These are phyloP conservation scores for Diplogasteroides magnus DNA, from an alignment of 1,140 invertebrate species.

Conservation along the genomic window DNA sequence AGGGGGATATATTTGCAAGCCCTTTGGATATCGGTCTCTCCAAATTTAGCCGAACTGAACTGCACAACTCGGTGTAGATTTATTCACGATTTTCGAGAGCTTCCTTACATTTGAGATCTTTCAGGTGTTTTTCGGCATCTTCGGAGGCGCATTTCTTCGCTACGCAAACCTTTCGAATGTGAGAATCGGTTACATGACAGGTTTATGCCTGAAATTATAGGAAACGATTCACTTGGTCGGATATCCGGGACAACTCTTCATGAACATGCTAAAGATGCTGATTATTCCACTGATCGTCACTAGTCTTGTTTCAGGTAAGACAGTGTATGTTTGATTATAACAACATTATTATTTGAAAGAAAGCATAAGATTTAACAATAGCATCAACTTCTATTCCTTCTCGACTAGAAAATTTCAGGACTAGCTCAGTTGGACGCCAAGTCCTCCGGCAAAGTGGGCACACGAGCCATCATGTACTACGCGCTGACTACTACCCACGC, in stretches of 20 bases:
- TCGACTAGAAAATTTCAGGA: conserved; percentile 28
- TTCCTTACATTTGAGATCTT: neutral
- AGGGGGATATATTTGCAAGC: too few species aligned
- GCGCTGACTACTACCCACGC: conserved; percentile 59
- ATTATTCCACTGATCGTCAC: conserved; percentile 61
- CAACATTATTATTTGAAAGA: too few species aligned
- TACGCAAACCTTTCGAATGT: neutral
- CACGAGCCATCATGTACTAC: conserved; percentile 59
- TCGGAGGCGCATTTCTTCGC: neutral
- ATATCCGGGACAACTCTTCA: conserved; percentile 61
- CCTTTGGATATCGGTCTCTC: neutral
- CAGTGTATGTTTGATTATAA: neutral
- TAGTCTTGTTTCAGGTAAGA: conserved; percentile 55
- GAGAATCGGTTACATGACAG: neutral
- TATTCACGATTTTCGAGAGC: neutral
- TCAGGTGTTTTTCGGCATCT: neutral
- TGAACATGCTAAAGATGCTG: conserved; percentile 61
- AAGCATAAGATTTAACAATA: too few species aligned
- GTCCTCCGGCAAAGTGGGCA: conserved; percentile 59
- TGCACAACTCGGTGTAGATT: neutral
- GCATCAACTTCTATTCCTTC: too few species aligned
- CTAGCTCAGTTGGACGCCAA: conserved; percentile 48
- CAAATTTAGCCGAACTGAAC: neutral
- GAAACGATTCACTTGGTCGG: conserved; percentile 32
- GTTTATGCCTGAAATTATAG: neutral